Percentiles rank a stretch among this genome's conserved stretches.
These are phyloP conservation scores for Stichopus chloronotus DNA, from an alignment of 35 echinoderm and acorn worm species.

Conservation along the genomic window DNA sequence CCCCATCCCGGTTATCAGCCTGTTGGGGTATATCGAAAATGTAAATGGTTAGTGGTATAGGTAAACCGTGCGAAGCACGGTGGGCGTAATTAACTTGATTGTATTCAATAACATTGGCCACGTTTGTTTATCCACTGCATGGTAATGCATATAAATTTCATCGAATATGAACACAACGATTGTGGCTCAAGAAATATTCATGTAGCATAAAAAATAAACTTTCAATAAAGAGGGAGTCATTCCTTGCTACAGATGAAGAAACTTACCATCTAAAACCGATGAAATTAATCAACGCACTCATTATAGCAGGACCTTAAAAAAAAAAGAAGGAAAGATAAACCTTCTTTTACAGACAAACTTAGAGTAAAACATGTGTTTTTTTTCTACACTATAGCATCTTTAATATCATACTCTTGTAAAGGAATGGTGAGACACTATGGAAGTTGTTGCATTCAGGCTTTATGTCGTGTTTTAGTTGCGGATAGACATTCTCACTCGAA, in stretches of 20 bases:
- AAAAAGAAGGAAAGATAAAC: neutral
- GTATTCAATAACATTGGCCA: too few species aligned
- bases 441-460: neutral
- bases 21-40: neutral
- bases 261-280: slow-evolving; percentile 21
- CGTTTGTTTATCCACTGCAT: too few species aligned
- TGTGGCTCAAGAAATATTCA: too few species aligned
- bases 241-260: too few species aligned
- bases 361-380: neutral
- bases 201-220: too few species aligned
- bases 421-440: neutral
- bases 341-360: too few species aligned
- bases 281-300: neutral
- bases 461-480: neutral
- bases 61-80: too few species aligned
- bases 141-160: too few species aligned
- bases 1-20: slow-evolving; percentile 14
- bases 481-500: neutral
- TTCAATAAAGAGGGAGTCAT: too few species aligned
- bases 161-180: too few species aligned
- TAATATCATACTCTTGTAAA: neutral
- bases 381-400: neutral
- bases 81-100: too few species aligned
- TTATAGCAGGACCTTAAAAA: slow-evolving; percentile 1
- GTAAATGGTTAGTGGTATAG: too few species aligned